These are phyloP conservation scores for Rhynchomys soricoides DNA, from an alignment of 2,113 vertebrate genomes.

Conservation along the genomic window DNA sequence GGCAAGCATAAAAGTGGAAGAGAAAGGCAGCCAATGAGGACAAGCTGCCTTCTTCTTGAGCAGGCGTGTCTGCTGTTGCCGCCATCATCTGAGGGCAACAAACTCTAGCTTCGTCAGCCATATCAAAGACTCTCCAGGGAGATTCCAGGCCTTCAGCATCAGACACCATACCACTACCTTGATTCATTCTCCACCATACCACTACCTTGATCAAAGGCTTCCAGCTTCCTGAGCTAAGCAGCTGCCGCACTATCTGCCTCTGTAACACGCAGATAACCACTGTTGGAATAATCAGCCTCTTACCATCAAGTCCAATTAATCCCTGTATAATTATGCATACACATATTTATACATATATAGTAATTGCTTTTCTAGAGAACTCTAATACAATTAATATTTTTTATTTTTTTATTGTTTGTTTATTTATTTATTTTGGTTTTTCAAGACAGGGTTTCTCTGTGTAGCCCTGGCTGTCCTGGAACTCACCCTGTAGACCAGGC, in stretches of 20 bases:
- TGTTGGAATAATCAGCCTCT: neutral
- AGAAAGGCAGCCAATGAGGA: neutral
- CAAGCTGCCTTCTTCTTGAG: neutral
- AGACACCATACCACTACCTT: neutral
- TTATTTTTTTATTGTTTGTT: conserved; percentile 50
- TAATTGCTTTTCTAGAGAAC: neutral
- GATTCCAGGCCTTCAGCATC: neutral
- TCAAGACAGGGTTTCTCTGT: too few species aligned
- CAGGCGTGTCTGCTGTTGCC: neutral
- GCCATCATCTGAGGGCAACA: neutral
- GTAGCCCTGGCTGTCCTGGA: too few species aligned
- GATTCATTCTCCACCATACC: neutral
- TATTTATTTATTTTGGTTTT: too few species aligned
- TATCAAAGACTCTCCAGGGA: neutral
- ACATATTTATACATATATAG: neutral
- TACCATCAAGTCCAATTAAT: neutral
- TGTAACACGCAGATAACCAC: neutral
- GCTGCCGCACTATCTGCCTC: neutral
- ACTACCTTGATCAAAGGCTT: neutral
- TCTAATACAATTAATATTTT: neutral
- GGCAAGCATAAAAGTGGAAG: neutral
- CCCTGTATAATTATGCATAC: neutral
- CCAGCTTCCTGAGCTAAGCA: neutral
- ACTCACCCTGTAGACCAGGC: too few species aligned
- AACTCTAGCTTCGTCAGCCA: neutral